phyloP scores from a whole-genome alignment of 2,888 invertebrate genomes.

The Drosophila kambysellisi region DNA sequence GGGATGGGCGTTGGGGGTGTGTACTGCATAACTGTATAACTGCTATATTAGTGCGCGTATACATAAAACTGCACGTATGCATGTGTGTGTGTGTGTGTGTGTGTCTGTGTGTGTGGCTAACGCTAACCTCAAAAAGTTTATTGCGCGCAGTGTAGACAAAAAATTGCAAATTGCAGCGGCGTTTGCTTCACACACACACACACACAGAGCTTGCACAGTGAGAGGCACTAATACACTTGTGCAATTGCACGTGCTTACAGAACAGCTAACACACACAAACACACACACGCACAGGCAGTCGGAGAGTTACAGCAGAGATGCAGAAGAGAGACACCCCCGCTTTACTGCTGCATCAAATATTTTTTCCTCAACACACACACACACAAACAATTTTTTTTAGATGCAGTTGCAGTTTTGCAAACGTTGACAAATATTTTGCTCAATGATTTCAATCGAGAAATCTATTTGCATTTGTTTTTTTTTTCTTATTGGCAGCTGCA shows the following conservation, averaged over 20 bases:
- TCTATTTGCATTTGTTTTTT: slow-evolving; percentile 20
- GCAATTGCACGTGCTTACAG: slow-evolving; percentile 56
- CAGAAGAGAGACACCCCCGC: slow-evolving; percentile 50
- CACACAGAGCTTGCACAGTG: slow-evolving; percentile 43
- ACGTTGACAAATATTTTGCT: slow-evolving; percentile 53
- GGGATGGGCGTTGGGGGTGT: background rate
- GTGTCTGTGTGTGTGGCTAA: slow-evolving; percentile 39
- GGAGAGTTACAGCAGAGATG: slow-evolving; percentile 42
- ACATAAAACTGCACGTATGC: slow-evolving; percentile 27
- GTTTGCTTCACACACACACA: slow-evolving; percentile 32
- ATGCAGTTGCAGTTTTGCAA: slow-evolving; percentile 44
- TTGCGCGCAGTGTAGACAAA: slow-evolving; percentile 68
- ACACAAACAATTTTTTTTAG: slow-evolving; percentile 21
- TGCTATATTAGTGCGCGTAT: slow-evolving; percentile 49
- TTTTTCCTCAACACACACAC: slow-evolving; percentile 33
- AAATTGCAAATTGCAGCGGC: slow-evolving; percentile 64
- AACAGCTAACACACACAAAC: slow-evolving; percentile 19
- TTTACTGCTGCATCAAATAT: slow-evolving; percentile 30
- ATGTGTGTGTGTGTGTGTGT: slow-evolving; percentile 24
- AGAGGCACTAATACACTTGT: slow-evolving; percentile 57
- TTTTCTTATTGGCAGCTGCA: slow-evolving; percentile 28
- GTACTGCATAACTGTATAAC: slow-evolving; percentile 23
- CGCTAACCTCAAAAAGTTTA: slow-evolving; percentile 77
- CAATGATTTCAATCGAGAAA: slow-evolving; percentile 19
- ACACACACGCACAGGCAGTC: slow-evolving; percentile 18